Percentiles rank a stretch among this genome's conserved stretches.
Evolutionary conservation across 2,888 invertebrate species (phyloP).

Genomic region (Plagodis pulveraria): DNA sequence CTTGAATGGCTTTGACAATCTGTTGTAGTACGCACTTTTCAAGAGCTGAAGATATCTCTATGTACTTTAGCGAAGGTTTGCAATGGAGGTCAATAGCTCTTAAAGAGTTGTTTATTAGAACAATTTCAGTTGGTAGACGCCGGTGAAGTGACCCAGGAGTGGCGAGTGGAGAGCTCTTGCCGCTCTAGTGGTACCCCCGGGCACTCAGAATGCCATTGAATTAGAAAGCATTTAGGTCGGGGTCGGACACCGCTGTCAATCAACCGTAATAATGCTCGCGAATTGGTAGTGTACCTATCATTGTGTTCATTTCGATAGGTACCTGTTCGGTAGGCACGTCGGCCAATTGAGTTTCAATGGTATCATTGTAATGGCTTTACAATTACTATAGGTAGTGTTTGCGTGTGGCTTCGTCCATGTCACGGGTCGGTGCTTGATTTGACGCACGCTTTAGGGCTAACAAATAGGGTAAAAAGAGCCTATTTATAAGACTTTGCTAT

Average conservation of each 20-base stretch:
- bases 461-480: too few species aligned
- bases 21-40: not conserved
- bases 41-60: not conserved
- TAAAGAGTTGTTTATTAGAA: not conserved
- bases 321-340: slow-evolving; percentile 4
- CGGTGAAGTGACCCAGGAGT: slow-evolving; percentile 2
- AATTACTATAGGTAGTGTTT: not conserved
- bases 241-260: slow-evolving; percentile 37
- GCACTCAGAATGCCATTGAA: slow-evolving; percentile 41
- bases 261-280: slow-evolving; percentile 30
- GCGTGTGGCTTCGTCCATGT: not conserved
- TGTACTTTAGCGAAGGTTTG: too few species aligned
- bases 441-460: too few species aligned
- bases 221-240: slow-evolving; percentile 45
- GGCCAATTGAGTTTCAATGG: slow-evolving; percentile 6
- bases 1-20: not conserved
- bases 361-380: slow-evolving; percentile 1
- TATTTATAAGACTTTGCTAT: too few species aligned
- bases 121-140: slow-evolving; percentile 2
- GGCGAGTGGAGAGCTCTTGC: slow-evolving; percentile 21
- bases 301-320: slow-evolving; percentile 22
- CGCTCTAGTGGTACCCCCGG: slow-evolving; percentile 31
- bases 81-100: too few species aligned
- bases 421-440: too few species aligned
- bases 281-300: slow-evolving; percentile 24